A percentile compares a stretch with the other conserved stretches of the same genome.
Evolutionary conservation across 2,888 invertebrate genomes (phyloP).

Genomic region (Nineta flava): DNA sequence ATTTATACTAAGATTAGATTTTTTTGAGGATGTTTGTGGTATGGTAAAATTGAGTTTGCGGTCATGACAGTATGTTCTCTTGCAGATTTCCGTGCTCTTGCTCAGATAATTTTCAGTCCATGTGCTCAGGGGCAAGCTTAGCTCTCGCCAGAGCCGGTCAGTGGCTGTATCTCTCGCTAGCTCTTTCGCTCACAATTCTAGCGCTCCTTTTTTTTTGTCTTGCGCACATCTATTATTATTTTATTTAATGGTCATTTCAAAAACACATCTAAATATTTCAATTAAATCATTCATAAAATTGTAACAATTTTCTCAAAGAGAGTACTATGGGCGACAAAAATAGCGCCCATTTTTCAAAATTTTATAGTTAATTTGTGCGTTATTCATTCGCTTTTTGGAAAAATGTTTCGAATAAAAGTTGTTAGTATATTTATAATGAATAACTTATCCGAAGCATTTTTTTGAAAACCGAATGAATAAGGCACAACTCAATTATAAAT

Average conservation of each 20-base stretch:
- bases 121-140: constrained; percentile 36
- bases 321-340: too few species aligned
- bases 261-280: too few species aligned
- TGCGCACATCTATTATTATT: constrained; percentile 9
- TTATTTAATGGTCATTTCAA: constrained; percentile 7
- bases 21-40: constrained; percentile 6
- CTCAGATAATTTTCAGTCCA: constrained; percentile 56
- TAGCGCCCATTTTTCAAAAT: too few species aligned
- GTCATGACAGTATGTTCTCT: constrained; percentile 29
- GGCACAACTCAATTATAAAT: too few species aligned
- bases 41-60: constrained; percentile 6
- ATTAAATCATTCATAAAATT: too few species aligned
- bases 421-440: too few species aligned
- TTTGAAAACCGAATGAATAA: too few species aligned
- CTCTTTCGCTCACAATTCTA: constrained; percentile 11
- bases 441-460: too few species aligned
- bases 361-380: too few species aligned
- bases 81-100: constrained; percentile 65
- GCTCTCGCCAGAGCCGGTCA: constrained; percentile 31
- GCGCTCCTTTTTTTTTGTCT: constrained; percentile 9
- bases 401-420: too few species aligned
- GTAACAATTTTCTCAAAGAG: too few species aligned
- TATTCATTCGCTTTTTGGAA: too few species aligned
- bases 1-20: neutral
- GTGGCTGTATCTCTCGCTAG: constrained; percentile 22